Evolutionary conservation across 2,888 invertebrate genomes (phyloP).

Genomic region (Allolobophora icterica): DNA sequence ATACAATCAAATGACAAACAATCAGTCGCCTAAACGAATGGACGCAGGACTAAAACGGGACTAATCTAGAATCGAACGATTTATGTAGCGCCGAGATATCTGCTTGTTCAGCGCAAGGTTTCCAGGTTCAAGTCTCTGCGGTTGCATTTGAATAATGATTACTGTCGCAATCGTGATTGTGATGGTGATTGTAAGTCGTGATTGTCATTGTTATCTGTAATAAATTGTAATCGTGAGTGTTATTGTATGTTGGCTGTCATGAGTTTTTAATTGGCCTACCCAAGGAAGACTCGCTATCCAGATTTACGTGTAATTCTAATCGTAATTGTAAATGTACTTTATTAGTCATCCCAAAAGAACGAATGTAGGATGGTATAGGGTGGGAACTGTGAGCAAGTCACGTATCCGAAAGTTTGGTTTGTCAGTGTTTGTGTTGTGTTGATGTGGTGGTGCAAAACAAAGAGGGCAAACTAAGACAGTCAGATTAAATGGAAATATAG

Average conservation of each 20-base stretch:
- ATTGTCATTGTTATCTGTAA: constrained; percentile 26
- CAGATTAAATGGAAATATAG: background rate
- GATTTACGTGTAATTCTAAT: background rate
- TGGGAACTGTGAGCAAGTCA: no score
- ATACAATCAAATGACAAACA: background rate
- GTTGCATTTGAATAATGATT: no score
- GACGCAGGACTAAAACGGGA: background rate
- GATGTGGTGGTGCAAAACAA: no score
- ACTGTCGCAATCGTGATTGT: background rate
- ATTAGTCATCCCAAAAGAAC: no score
- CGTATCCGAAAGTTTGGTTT: no score
- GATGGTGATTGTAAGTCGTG: constrained; percentile 21
- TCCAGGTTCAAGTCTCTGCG: background rate
- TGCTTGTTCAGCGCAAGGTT: background rate
- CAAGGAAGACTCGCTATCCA: background rate
- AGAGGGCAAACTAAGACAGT: no score
- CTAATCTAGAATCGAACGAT: background rate
- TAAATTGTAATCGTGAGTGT: constrained; percentile 32
- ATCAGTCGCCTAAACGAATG: background rate
- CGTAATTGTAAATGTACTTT: background rate
- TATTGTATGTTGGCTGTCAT: background rate
- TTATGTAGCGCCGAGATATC: background rate
- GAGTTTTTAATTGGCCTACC: no score
- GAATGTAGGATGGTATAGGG: no score
- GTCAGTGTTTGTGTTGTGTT: no score